Conservation (phyloP, 2,888 invertebrate genomes). For the Bedellia somnulentella region DNA sequence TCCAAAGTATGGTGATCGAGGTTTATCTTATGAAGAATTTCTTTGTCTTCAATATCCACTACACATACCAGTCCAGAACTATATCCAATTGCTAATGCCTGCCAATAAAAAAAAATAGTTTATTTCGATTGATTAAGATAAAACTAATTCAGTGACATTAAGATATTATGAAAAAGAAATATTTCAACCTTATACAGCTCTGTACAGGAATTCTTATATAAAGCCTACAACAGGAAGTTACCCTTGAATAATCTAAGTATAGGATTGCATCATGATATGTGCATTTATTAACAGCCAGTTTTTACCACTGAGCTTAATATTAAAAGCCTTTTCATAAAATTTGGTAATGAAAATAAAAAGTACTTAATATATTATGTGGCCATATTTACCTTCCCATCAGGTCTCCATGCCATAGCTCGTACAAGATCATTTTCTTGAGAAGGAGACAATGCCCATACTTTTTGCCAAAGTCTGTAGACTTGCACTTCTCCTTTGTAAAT, state of each 20-base stretch:
- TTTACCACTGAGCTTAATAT: too few species aligned
- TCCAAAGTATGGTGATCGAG: slow-evolving; percentile 35
- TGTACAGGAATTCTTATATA: too few species aligned
- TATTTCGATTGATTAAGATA: not conserved
- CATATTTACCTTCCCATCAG: slow-evolving; percentile 83
- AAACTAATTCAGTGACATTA: not conserved
- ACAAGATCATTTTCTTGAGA: slow-evolving; percentile 73
- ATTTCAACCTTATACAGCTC: too few species aligned
- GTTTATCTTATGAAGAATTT: slow-evolving; percentile 68
- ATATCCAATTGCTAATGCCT: slow-evolving; percentile 71
- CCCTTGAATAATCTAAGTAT: too few species aligned
- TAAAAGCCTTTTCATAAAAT: too few species aligned
- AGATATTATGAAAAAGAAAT: too few species aligned
- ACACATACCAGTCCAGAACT: slow-evolving; percentile 71
- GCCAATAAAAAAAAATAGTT: slow-evolving; percentile 18
- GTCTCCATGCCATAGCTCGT: slow-evolving; percentile 85
- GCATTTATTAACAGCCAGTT: too few species aligned
- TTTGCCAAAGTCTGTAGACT: slow-evolving; percentile 90
- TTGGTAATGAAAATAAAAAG: too few species aligned
- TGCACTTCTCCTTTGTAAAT: slow-evolving; percentile 74
- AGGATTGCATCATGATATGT: too few species aligned
- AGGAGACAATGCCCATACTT: slow-evolving; percentile 83
- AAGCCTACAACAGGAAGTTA: too few species aligned
- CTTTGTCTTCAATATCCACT: slow-evolving; percentile 85
- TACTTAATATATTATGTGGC: too few species aligned